Evolutionary conservation across 2,113 vertebrate species (phyloP), one percentile per base, ranked within the genome.

Genomic region (Calyptommatus sinebrachiatus): DNA sequence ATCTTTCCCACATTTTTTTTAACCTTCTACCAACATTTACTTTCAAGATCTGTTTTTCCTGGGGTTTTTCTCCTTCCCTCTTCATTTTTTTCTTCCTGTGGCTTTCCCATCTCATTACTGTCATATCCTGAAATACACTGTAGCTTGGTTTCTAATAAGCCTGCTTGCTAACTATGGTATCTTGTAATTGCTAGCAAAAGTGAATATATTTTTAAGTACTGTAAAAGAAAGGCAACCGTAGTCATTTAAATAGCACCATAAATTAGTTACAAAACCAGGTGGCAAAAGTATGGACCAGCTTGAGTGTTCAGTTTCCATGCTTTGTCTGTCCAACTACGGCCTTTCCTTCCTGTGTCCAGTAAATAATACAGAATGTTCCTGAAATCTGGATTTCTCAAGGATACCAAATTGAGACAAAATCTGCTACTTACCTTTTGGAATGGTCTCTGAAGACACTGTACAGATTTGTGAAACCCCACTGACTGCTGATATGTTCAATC

Each of bases 111-210:
- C 1, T 85, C 29, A 29, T 67, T 85, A 76, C 22, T 84, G 18
- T 8, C 62, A 90, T 26, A 4, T 84, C 20, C n/a, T 71, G 57
- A 35, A 73, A 84, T 80, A 24, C 78, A 50, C 85, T 88, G 48
- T n/a, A 82, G 69, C 16, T 82, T 79, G 46, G 16, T 81, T 87
- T 85, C 76, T 86, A 87, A 76, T 69, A 50, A 67, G 1, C 3
- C 61, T 28, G 79, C 76, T 78, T n/a, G 76, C 77, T 76, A 82
- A 89, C 62, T 24, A 79, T 84, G 87, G 2, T 72, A 22, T 87
- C 66, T 61, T 57, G 16, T 11, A 57, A 41, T 67, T 82, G 81
- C 63, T 82, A 20, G 61, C 63, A 83, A 89, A 81, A 69, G 4
- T 72, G 72, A 65, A 50, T 9, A 50, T 50, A 5, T 50, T 50